Conservation (phyloP, 2,888 invertebrate genomes). For the Drosophila mayaguana region DNA sequence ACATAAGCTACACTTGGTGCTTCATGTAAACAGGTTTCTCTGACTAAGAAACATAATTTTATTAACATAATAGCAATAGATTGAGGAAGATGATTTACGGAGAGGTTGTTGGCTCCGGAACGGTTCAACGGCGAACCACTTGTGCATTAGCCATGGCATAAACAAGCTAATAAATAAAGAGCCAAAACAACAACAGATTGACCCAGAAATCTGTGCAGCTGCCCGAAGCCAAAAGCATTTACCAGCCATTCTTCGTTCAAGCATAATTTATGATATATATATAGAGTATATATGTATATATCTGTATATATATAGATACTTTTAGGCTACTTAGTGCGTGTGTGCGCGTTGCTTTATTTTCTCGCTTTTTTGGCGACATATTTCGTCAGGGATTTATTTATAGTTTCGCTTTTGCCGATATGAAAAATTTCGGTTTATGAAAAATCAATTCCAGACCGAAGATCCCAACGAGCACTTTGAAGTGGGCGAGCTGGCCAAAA, state of each 20-base stretch:
- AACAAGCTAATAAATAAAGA: constrained; percentile 15
- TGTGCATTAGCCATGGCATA: constrained; percentile 13
- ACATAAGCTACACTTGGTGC: neutral
- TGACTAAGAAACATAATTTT: neutral
- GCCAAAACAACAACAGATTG: constrained; percentile 46
- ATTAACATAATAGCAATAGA: constrained; percentile 2
- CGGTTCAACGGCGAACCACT: constrained; percentile 14
- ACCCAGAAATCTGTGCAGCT: constrained; percentile 60
- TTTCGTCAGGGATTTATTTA: constrained; percentile 50
- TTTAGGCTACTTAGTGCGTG: constrained; percentile 7
- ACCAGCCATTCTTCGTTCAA: constrained; percentile 20
- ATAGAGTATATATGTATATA: constrained; percentile 30
- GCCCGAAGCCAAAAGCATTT: constrained; percentile 38
- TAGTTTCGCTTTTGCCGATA: constrained; percentile 41
- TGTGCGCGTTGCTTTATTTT: constrained; percentile 15
- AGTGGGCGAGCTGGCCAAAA: constrained; percentile 18
- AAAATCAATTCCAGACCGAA: constrained; percentile 49
- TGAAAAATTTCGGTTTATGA: constrained; percentile 15
- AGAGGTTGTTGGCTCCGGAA: neutral
- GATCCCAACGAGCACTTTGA: constrained; percentile 29
- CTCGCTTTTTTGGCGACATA: constrained; percentile 67
- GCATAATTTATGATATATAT: constrained; percentile 45
- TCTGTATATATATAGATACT: constrained; percentile 46
- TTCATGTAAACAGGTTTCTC: neutral
- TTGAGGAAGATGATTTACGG: constrained; percentile 6